Percentiles rank a stretch among this genome's conserved stretches.
These are phyloP conservation scores for Bombus sylvicola DNA, from an alignment of 1,140 invertebrate genomes.

Conservation along the genomic window DNA sequence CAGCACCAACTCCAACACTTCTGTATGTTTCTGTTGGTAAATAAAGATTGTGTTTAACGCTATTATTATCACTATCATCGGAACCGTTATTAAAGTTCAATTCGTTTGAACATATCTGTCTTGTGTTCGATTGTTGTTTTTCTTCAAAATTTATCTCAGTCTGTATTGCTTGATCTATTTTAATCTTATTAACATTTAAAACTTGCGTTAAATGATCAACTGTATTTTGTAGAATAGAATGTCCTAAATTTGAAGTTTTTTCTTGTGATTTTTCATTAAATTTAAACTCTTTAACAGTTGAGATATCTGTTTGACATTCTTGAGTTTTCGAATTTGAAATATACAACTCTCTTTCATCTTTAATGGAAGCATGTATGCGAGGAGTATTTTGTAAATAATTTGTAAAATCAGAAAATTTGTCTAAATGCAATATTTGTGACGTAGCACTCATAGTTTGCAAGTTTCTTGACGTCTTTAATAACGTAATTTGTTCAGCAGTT, in stretches of 20 bases:
- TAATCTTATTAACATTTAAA: slow-evolving; percentile 57
- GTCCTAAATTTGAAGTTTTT: slow-evolving; percentile 26
- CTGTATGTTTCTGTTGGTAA: slow-evolving; percentile 76
- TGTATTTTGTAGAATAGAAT: slow-evolving; percentile 53
- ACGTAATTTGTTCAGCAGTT: slow-evolving; percentile 84
- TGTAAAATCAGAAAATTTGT: background rate
- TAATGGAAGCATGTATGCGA: slow-evolving; percentile 6
- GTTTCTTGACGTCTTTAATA: slow-evolving; percentile 83
- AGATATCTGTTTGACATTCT: slow-evolving; percentile 78
- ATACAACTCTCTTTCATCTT: background rate
- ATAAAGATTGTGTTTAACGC: slow-evolving; percentile 71
- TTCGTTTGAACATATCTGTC: slow-evolving; percentile 20
- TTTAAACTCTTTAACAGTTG: slow-evolving; percentile 67
- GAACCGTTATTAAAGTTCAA: slow-evolving; percentile 67
- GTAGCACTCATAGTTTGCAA: slow-evolving; percentile 76
- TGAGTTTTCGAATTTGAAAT: slow-evolving; percentile 62
- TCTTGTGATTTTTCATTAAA: background rate
- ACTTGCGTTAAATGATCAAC: slow-evolving; percentile 60
- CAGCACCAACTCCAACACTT: slow-evolving; percentile 80
- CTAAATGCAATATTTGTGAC: slow-evolving; percentile 32
- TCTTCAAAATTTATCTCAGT: slow-evolving; percentile 54
- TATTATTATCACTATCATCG: slow-evolving; percentile 71
- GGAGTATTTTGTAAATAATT: slow-evolving; percentile 6
- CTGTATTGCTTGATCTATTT: slow-evolving; percentile 62
- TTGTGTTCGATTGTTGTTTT: slow-evolving; percentile 8